phyloP scores from a whole-genome alignment of 92 coral and sea anemone genomes.

The Palythoa caribaeorum region DNA sequence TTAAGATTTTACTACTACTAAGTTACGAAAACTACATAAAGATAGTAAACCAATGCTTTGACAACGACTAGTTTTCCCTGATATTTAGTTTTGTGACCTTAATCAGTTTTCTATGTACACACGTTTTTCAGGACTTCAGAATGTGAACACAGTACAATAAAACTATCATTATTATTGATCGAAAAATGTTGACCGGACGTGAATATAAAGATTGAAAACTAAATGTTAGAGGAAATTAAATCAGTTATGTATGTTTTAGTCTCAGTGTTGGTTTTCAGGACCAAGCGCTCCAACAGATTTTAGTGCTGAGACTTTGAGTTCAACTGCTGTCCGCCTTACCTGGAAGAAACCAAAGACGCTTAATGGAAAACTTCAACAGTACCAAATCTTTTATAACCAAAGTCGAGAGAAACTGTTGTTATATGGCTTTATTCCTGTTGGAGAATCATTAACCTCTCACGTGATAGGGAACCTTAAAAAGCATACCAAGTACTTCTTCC shows the following conservation, averaged over 20 bases:
- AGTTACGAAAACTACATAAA: no score
- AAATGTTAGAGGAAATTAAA: neutral
- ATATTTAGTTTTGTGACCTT: no score
- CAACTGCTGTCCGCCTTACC: neutral
- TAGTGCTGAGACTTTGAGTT: neutral
- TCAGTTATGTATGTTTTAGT: neutral
- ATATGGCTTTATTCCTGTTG: neutral
- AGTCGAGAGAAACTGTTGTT: neutral
- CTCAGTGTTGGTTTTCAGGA: neutral
- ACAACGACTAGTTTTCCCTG: no score
- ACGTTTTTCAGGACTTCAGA: no score
- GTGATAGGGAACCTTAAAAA: neutral
- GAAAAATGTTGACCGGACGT: neutral
- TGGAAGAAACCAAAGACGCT: neutral
- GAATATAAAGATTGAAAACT: neutral
- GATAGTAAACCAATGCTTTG: no score
- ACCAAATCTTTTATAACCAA: slow-evolving; percentile 5
- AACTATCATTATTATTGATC: no score
- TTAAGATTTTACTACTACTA: no score
- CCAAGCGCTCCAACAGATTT: slow-evolving; percentile 24
- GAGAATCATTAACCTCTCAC: neutral
- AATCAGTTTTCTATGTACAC: no score
- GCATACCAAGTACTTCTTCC: slow-evolving; percentile 24
- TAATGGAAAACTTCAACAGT: neutral
- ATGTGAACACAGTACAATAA: no score